These are phyloP conservation scores for Hanleya hanleyi DNA, from an alignment of 2,888 invertebrate genomes.

Conservation along the genomic window DNA sequence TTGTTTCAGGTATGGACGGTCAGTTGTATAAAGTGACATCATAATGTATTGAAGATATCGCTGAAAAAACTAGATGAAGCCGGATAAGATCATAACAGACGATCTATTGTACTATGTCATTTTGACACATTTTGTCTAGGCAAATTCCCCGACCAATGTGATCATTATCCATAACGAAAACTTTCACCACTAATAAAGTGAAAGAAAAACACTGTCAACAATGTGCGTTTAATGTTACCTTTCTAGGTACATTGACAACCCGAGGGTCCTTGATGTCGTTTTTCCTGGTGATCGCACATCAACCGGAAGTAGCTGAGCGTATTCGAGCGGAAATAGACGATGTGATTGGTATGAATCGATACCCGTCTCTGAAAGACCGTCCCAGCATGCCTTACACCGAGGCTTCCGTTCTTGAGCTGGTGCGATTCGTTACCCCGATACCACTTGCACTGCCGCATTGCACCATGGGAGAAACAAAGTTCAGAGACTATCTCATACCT, in stretches of 20 bases:
- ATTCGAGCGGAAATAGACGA: neutral
- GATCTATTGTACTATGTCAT: no score
- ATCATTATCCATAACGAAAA: no score
- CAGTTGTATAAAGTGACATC: no score
- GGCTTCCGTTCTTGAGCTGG: neutral
- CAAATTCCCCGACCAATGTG: no score
- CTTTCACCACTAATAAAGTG: no score
- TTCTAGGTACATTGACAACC: neutral
- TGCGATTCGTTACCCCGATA: neutral
- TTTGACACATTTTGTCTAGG: no score
- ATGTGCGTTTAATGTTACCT: no score
- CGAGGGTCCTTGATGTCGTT: neutral
- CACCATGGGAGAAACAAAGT: neutral
- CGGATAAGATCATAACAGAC: no score
- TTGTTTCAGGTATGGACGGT: no score
- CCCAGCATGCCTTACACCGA: neutral
- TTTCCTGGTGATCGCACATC: neutral
- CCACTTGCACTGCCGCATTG: neutral
- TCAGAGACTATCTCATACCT: neutral
- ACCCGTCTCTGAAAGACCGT: constrained; percentile 6
- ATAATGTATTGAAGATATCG: no score
- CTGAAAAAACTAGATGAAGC: no score
- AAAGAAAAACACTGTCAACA: no score
- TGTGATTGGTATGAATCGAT: neutral
- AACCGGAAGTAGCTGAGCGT: neutral